phyloP scores from a whole-genome alignment of 2,888 invertebrate genomes.

The Macroteleia sp. region DNA sequence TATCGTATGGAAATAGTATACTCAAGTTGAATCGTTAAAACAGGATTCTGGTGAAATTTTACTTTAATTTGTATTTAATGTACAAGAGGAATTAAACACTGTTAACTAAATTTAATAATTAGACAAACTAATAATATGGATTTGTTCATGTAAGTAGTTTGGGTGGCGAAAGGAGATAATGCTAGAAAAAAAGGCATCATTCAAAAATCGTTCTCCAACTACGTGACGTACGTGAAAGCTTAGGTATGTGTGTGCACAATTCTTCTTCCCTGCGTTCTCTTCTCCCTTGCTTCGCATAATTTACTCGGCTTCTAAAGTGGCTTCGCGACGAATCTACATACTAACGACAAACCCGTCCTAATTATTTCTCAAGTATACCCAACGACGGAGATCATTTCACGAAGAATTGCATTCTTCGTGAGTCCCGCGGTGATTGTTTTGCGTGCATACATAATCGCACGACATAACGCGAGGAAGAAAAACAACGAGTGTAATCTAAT shows the following conservation, averaged over 20 bases:
- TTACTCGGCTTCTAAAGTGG: slow-evolving; percentile 50
- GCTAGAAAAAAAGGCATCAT: too few species aligned
- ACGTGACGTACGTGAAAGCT: not conserved
- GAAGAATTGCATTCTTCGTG: slow-evolving; percentile 27
- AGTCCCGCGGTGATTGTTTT: slow-evolving; percentile 20
- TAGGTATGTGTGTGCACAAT: not conserved
- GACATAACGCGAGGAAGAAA: not conserved
- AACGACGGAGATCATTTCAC: slow-evolving; percentile 67
- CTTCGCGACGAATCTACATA: slow-evolving; percentile 72
- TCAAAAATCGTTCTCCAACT: not conserved
- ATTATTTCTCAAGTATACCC: slow-evolving; percentile 74
- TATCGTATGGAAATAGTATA: not conserved
- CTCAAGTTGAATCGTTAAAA: not conserved
- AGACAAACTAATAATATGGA: too few species aligned
- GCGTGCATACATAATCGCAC: slow-evolving; percentile 20
- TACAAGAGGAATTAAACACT: too few species aligned
- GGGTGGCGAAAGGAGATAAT: too few species aligned
- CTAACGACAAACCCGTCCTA: slow-evolving; percentile 76
- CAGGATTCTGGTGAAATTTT: not conserved
- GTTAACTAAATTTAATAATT: too few species aligned
- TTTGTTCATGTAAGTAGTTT: too few species aligned
- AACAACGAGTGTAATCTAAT: not conserved
- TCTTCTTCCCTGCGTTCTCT: slow-evolving; percentile 18
- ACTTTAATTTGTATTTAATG: not conserved
- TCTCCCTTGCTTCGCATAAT: slow-evolving; percentile 46